Base-by-base conservation (phyloP, 1,140 invertebrate species). In the Dolichoris vasculosae region DNA sequence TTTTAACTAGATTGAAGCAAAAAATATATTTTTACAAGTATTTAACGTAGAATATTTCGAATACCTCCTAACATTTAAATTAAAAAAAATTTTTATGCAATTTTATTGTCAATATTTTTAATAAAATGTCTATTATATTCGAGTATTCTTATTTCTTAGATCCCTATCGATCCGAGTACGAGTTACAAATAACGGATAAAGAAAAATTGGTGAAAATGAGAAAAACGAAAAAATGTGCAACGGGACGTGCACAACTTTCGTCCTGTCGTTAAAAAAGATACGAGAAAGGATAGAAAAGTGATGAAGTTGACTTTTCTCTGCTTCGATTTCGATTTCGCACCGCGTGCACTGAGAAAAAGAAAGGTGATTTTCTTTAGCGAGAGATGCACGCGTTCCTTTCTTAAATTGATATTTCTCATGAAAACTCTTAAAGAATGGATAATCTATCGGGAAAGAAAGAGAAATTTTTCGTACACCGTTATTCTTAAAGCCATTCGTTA, bases 341-440 rank as follows among this genome's bases (percentile, higher is more conserved):
- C 26, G 40, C 23, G 2, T 20, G 32, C 40, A 64, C 59, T 15
- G 38, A 67, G 40, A 32, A 26, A 23, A 32, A 71, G 30, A 32
- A 64, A 75, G 43, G 48, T 48, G 35, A 64, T 51, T 69, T 81
- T 69, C n/a, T 69, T 67, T 35, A 40, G 30, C 2, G 17, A 48
- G 43, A 55, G 17, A 35, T 55, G 38, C 38, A 43, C 55, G 38
- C 38, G 35, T 64, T 80, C 15, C 59, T 80, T 48, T 69, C n/a
- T 82, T 48, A 67, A 71, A 82, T 71, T 71, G 43, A 82, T 82
- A 71, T 82, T 48, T 71, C 40, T 80, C 59, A 26, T n/a, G 9
- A 63, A 43, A 80, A 40, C 38, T 64, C 55, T 30, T 38, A 38
- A 11, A 26, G 20, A 69, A 43, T 48, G 30, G 63, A 69, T 81